phyloP scores from a whole-genome alignment of 1,140 invertebrate genomes.

The Danaus plexippus region DNA sequence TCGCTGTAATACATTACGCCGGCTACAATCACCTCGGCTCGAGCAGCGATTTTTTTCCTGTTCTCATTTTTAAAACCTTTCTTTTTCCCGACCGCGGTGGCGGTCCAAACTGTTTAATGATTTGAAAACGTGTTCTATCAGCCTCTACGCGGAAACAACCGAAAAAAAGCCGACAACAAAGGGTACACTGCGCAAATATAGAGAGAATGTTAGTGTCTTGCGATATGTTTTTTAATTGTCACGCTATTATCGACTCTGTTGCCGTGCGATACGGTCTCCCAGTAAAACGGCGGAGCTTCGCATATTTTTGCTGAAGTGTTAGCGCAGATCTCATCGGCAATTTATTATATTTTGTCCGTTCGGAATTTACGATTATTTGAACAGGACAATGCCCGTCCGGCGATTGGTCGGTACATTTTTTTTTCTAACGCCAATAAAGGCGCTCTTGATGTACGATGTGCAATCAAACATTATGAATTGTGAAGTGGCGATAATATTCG shows the following conservation, averaged over 20 bases:
- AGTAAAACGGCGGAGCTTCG: no score
- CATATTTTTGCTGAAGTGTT: constrained; percentile 42
- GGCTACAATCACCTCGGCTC: constrained; percentile 45
- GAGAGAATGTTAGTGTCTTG: constrained; percentile 36
- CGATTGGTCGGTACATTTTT: constrained; percentile 45
- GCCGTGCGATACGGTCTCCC: constrained; percentile 10
- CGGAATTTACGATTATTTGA: constrained; percentile 70
- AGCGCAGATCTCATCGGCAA: constrained; percentile 69
- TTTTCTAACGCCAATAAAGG: constrained; percentile 65
- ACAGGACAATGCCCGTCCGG: constrained; percentile 49
- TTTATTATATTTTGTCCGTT: constrained; percentile 72
- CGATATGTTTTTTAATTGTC: constrained; percentile 7
- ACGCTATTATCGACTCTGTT: constrained; percentile 28
- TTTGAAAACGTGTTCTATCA: constrained; percentile 72
- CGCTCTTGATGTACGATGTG: constrained; percentile 36
- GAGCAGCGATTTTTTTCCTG: constrained; percentile 40
- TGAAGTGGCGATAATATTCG: constrained; percentile 36
- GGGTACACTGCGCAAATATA: constrained; percentile 67
- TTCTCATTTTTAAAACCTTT: constrained; percentile 50
- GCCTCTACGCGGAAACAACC: constrained; percentile 66
- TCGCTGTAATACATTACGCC: constrained; percentile 33
- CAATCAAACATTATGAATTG: constrained; percentile 42
- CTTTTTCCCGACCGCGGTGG: constrained; percentile 53
- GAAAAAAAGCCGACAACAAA: constrained; percentile 69
- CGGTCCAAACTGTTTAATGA: constrained; percentile 70